Evolutionary conservation across 2,888 invertebrate genomes (phyloP).

Genomic region (Netelia melanura): DNA sequence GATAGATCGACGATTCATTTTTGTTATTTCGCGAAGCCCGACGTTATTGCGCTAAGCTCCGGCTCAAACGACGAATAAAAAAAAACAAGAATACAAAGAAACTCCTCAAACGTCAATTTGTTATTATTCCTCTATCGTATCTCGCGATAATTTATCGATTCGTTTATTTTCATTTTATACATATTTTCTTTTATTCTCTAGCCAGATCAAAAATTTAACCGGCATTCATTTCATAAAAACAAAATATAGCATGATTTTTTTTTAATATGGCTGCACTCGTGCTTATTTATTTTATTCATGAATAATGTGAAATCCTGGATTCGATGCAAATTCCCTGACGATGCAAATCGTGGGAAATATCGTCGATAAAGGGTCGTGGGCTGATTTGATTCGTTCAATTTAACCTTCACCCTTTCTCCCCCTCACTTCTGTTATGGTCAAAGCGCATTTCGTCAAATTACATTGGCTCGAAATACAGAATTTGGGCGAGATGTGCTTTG

Average conservation of each 20-base stretch:
- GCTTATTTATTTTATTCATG: neutral
- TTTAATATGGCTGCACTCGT: neutral
- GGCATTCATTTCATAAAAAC: constrained; percentile 1
- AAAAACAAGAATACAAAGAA: neutral
- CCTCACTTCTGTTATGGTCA: neutral
- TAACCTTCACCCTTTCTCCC: neutral
- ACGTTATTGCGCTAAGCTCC: constrained; percentile 1
- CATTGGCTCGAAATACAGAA: neutral
- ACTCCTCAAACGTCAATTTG: neutral
- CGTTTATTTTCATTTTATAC: neutral
- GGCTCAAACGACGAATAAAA: neutral
- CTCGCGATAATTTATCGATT: neutral
- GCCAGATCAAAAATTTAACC: neutral
- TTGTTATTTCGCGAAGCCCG: constrained; percentile 19
- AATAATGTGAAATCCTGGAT: constrained; percentile 28
- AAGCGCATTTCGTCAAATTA: constrained; percentile 5
- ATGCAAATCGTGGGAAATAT: constrained; percentile 35
- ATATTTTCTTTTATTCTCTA: neutral
- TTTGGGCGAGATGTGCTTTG: constrained; percentile 25
- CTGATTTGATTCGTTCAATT: constrained; percentile 1
- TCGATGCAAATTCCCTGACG: constrained; percentile 39
- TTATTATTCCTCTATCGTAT: neutral
- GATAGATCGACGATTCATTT: neutral
- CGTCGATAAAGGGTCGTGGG: constrained; percentile 11
- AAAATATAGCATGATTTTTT: neutral